Percentiles rank a stretch among this genome's conserved stretches.
phyloP scores from a whole-genome alignment of 2,113 vertebrate genomes.

The Lagenorhynchus albirostris region DNA sequence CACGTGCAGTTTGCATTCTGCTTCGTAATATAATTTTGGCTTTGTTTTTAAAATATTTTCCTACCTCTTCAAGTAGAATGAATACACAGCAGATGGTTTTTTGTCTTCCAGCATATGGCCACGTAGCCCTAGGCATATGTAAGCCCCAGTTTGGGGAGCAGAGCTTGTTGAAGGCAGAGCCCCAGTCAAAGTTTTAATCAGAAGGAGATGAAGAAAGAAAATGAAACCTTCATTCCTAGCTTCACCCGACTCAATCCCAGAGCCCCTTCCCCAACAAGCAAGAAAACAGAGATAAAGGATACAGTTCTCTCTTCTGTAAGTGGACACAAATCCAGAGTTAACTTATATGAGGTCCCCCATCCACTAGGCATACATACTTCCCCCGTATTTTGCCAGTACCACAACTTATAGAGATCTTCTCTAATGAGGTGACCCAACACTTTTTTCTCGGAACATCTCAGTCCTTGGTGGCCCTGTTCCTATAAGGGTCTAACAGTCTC shows the following conservation, averaged over 20 bases:
- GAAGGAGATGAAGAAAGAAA: background rate
- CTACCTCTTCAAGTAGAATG: background rate
- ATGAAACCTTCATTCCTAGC: background rate
- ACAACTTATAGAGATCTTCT: background rate
- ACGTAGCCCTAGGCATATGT: background rate
- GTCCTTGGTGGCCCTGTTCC: background rate
- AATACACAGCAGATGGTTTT: background rate
- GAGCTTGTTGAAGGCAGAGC: background rate
- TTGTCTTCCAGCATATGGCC: background rate
- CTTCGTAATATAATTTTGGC: slow-evolving; percentile 15
- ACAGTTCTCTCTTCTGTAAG: background rate
- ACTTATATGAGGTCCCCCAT: background rate
- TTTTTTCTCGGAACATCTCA: background rate
- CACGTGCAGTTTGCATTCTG: background rate
- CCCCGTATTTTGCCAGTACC: background rate
- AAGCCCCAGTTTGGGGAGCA: background rate
- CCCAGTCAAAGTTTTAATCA: background rate
- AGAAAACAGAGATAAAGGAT: background rate
- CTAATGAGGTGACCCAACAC: background rate
- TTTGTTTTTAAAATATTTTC: slow-evolving; percentile 25
- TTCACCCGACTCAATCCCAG: background rate
- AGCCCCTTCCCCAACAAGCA: background rate
- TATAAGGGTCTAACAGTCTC: background rate
- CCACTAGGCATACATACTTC: background rate
- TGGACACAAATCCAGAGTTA: background rate